Conservation (phyloP, 2,113 vertebrate species). For the Leptosomus discolor region DNA sequence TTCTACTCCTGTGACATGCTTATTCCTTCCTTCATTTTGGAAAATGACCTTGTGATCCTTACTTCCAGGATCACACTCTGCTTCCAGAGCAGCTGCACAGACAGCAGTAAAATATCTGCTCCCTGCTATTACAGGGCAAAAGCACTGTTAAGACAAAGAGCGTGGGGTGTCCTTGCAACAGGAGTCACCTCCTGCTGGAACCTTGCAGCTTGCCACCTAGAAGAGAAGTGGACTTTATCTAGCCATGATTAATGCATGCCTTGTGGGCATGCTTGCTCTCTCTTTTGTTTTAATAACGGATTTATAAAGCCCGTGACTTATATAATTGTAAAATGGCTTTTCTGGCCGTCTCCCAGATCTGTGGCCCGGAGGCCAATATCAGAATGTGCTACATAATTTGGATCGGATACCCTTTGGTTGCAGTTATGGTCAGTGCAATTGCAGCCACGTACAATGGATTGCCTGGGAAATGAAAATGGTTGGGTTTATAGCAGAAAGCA, state of each 20-base stretch:
- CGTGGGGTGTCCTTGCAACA: neutral
- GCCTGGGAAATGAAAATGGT: neutral
- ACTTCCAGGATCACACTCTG: conserved; percentile 13
- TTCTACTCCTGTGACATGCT: conserved; percentile 37
- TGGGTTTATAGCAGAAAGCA: neutral
- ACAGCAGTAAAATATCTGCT: conserved; percentile 6
- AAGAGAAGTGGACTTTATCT: neutral
- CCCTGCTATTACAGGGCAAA: neutral
- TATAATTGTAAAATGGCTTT: conserved; percentile 41
- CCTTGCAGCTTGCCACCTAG: neutral
- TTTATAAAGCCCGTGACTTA: neutral
- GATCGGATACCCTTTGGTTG: neutral
- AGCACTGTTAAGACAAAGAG: neutral
- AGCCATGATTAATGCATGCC: neutral
- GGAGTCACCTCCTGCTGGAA: neutral
- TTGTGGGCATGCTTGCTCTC: neutral
- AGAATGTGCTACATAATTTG: neutral
- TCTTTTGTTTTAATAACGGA: neutral
- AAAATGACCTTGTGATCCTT: conserved; percentile 26
- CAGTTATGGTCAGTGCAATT: neutral
- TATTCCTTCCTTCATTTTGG: conserved; percentile 45
- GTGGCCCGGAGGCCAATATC: neutral
- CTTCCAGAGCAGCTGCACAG: conserved; percentile 40
- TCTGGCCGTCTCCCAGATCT: conserved; percentile 18
- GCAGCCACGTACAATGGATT: neutral